A percentile compares a stretch with the other conserved stretches of the same genome.
phyloP scores from a whole-genome alignment of 2,888 invertebrate genomes.

The Lasioglossum figueresi region DNA sequence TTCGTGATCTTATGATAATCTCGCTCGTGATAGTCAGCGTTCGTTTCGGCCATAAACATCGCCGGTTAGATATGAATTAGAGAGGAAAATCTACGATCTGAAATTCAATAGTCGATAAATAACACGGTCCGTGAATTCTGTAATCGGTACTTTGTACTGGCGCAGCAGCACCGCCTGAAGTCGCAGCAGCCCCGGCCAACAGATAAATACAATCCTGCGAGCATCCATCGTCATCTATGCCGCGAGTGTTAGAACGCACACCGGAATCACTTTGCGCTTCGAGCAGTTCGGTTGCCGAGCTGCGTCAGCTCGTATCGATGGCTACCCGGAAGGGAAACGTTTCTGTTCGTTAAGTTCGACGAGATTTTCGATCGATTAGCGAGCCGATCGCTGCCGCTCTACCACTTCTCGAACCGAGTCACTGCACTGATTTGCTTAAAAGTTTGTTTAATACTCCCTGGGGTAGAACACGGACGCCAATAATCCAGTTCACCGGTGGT shows the following conservation, averaged over 20 bases:
- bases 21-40: slow-evolving; percentile 72
- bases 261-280: slow-evolving; percentile 55
- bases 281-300: slow-evolving; percentile 39
- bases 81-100: slow-evolving; percentile 74
- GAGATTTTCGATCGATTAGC: slow-evolving; percentile 28
- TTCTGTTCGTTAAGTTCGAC: neutral
- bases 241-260: slow-evolving; percentile 40
- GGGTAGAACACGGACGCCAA: neutral
- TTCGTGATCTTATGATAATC: neutral
- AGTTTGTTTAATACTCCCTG: neutral
- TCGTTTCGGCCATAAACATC: slow-evolving; percentile 74
- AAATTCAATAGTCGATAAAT: slow-evolving; percentile 80
- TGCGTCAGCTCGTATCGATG: slow-evolving; percentile 37
- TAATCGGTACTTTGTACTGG: slow-evolving; percentile 75
- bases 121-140: slow-evolving; percentile 74
- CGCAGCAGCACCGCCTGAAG: slow-evolving; percentile 64
- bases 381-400: neutral
- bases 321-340: slow-evolving; percentile 34
- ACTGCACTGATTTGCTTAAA: neutral
- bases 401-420: neutral
- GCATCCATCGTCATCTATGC: slow-evolving; percentile 59
- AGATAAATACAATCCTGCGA: slow-evolving; percentile 61
- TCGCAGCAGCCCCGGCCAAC: slow-evolving; percentile 39
- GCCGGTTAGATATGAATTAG: slow-evolving; percentile 74
- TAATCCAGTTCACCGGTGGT: neutral